Evolutionary conservation across 2,888 invertebrate species (phyloP).

Genomic region (Mylabris sibirica): DNA sequence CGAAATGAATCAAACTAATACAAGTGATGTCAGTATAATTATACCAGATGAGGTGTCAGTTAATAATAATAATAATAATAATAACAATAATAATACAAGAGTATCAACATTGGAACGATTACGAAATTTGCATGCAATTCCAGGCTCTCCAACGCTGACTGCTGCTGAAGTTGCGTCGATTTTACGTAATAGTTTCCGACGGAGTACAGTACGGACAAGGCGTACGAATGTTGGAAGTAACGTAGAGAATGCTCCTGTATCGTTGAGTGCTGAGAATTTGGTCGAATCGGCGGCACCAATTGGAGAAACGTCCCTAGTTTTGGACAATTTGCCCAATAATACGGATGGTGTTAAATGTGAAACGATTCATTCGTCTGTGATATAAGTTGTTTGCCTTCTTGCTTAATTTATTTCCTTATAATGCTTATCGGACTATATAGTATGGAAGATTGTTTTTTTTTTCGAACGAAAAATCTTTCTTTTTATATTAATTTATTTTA

Average conservation of each 20-base stretch:
- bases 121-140: constrained; percentile 46
- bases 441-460: not conserved
- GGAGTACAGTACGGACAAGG: constrained; percentile 58
- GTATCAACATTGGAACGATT: constrained; percentile 51
- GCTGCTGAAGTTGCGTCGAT: constrained; percentile 68
- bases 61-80: constrained; percentile 20
- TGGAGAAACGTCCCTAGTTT: constrained; percentile 59
- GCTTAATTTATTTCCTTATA: constrained; percentile 22
- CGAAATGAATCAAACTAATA: constrained; percentile 66
- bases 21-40: constrained; percentile 36
- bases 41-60: constrained; percentile 37
- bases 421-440: not conserved
- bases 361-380: constrained; percentile 57
- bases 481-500: constrained; percentile 29
- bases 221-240: constrained; percentile 50
- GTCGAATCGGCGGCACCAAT: constrained; percentile 70
- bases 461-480: constrained; percentile 10
- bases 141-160: constrained; percentile 60
- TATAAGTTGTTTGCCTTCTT: constrained; percentile 46
- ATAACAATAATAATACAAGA: constrained; percentile 29
- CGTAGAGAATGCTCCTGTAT: constrained; percentile 54
- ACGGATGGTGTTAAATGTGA: constrained; percentile 44
- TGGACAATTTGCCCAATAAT: constrained; percentile 51
- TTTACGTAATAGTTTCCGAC: constrained; percentile 66
- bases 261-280: constrained; percentile 67